Percentiles rank a stretch among this genome's conserved stretches.
Conservation (phyloP, 2,113 vertebrate species). For the Monopterus albus region DNA sequence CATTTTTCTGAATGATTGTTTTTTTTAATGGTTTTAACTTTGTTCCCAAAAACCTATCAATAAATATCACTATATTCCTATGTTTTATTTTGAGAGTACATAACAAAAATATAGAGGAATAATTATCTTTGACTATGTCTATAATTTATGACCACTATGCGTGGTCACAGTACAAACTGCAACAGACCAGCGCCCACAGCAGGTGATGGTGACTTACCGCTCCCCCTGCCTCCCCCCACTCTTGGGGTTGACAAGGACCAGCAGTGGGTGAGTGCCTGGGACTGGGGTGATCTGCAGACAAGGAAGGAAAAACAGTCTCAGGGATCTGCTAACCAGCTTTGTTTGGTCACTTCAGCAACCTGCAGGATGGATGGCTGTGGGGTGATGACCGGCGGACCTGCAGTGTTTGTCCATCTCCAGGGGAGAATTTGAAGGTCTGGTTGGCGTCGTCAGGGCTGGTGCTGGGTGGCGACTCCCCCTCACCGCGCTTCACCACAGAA, state of each 20-base stretch:
- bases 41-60: too few relatives aligned
- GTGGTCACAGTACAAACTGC: too few relatives aligned
- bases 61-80: too few relatives aligned
- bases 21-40: too few relatives aligned
- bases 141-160: too few relatives aligned
- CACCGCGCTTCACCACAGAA: constrained; percentile 77
- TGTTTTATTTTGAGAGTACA: too few relatives aligned
- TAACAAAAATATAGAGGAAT: too few relatives aligned
- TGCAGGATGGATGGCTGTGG: background rate
- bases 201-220: constrained; percentile 75
- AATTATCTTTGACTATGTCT: too few relatives aligned
- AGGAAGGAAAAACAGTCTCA: constrained; percentile 2
- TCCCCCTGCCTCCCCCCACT: constrained; percentile 95
- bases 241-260: constrained; percentile 95
- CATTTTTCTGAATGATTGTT: too few relatives aligned
- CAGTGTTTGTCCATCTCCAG: constrained; percentile 86
- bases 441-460: constrained; percentile 84
- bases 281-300: constrained; percentile 87
- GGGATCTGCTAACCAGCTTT: background rate
- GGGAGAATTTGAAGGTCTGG: constrained; percentile 86
- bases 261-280: constrained; percentile 90
- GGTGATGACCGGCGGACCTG: constrained; percentile 75
- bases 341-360: background rate
- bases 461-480: constrained; percentile 85
- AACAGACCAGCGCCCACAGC: background rate